Conservation (phyloP, 1,140 invertebrate species). For the Heliothis subflexa region DNA sequence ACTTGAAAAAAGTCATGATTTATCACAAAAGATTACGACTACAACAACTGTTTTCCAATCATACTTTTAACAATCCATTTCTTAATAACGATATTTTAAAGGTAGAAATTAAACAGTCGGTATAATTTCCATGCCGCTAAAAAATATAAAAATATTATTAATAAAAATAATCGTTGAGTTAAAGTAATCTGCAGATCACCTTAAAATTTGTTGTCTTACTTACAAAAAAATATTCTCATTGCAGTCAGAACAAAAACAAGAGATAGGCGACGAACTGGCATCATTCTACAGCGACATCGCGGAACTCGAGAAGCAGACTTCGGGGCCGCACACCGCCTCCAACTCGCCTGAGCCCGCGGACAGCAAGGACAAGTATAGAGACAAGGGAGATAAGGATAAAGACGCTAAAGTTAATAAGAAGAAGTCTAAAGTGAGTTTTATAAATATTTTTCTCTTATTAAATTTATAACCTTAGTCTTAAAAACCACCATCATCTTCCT, state of each 20-base stretch:
- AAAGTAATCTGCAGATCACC: too few relatives aligned
- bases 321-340: slow-evolving; percentile 50
- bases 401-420: slow-evolving; percentile 60
- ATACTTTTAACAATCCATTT: too few relatives aligned
- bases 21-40: too few relatives aligned
- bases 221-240: neutral
- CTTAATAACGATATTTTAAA: too few relatives aligned
- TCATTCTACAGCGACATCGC: slow-evolving; percentile 82
- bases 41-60: too few relatives aligned
- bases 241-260: slow-evolving; percentile 65
- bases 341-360: slow-evolving; percentile 50
- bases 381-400: slow-evolving; percentile 53
- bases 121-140: too few relatives aligned
- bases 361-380: slow-evolving; percentile 44
- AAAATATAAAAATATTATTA: too few relatives aligned
- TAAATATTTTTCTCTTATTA: slow-evolving; percentile 50
- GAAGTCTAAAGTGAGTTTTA: slow-evolving; percentile 68
- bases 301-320: slow-evolving; percentile 64
- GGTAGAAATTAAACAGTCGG: too few relatives aligned
- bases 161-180: too few relatives aligned
- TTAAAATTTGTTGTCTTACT: neutral
- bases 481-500: too few relatives aligned
- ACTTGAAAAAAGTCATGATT: too few relatives aligned
- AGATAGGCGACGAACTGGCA: slow-evolving; percentile 73
- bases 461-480: too few relatives aligned